Percentiles rank a stretch among this genome's conserved stretches.
Conservation (phyloP, 2,888 invertebrate species). For the Icerya purchasi region DNA sequence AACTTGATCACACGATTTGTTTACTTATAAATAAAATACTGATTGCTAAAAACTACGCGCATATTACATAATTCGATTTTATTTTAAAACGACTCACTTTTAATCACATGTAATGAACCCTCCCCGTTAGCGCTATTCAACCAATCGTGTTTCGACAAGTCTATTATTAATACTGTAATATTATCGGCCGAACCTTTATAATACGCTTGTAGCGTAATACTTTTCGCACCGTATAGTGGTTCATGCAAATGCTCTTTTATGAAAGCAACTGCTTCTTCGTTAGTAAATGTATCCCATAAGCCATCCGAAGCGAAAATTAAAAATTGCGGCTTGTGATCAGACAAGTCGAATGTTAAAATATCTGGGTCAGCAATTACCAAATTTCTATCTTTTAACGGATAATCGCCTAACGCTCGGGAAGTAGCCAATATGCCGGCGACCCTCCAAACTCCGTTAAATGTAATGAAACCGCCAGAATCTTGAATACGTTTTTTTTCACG, state of each 20-base stretch:
- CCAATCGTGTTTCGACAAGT: slow-evolving; percentile 37
- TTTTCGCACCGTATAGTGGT: slow-evolving; percentile 74
- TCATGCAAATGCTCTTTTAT: slow-evolving; percentile 60
- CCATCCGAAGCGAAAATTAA: slow-evolving; percentile 86
- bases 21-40: too few relatives aligned
- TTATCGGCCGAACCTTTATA: slow-evolving; percentile 85
- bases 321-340: slow-evolving; percentile 69
- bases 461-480: slow-evolving; percentile 85
- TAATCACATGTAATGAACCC: too few relatives aligned
- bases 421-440: slow-evolving; percentile 88
- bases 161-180: slow-evolving; percentile 78
- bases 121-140: slow-evolving; percentile 1
- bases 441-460: slow-evolving; percentile 89
- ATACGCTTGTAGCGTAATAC: slow-evolving; percentile 72
- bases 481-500: slow-evolving; percentile 78
- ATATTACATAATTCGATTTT: neutral
- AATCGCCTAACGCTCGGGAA: slow-evolving; percentile 83
- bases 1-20: too few relatives aligned
- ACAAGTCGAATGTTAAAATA: slow-evolving; percentile 71
- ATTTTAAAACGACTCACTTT: neutral
- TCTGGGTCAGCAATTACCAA: slow-evolving; percentile 90
- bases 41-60: neutral
- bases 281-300: slow-evolving; percentile 86
- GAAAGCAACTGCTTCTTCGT: slow-evolving; percentile 81
- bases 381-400: slow-evolving; percentile 80